Conservation (phyloP, 2,888 invertebrate genomes). For the Stramonita haemastoma region DNA sequence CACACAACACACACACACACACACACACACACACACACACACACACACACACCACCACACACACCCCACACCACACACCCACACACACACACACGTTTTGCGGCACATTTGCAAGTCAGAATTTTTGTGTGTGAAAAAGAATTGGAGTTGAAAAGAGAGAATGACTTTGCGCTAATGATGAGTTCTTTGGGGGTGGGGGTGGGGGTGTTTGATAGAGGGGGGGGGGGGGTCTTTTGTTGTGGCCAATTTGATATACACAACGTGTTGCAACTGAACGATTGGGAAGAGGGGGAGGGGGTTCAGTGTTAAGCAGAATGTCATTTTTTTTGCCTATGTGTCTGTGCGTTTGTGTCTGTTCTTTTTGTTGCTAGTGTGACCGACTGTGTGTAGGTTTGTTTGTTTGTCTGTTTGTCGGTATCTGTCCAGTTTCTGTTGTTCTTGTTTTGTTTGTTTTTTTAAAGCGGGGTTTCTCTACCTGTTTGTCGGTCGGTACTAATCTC, state of each 20-base stretch:
- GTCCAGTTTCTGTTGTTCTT: background rate
- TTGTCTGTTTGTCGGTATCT: background rate
- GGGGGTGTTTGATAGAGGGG: background rate
- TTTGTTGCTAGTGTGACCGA: background rate
- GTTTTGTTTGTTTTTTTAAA: background rate
- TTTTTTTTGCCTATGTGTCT: background rate
- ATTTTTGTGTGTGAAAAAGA: background rate
- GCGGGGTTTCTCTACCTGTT: background rate
- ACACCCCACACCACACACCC: no score
- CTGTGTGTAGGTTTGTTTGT: background rate
- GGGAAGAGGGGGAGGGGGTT: background rate
- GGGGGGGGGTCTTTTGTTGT: background rate
- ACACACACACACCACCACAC: no score
- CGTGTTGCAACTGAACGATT: background rate
- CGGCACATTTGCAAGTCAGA: no score
- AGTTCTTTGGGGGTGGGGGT: background rate
- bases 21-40: no score
- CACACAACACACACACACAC: no score
- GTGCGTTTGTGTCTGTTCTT: background rate
- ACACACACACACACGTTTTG: no score
- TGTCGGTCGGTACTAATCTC: background rate
- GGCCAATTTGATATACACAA: no score
- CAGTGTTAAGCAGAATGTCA: background rate
- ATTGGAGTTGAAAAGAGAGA: background rate
- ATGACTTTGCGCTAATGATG: background rate